A percentile compares a stretch with the other conserved stretches of the same genome.
Conservation (phyloP, 2,888 invertebrate genomes). For the Andrena minutula region DNA sequence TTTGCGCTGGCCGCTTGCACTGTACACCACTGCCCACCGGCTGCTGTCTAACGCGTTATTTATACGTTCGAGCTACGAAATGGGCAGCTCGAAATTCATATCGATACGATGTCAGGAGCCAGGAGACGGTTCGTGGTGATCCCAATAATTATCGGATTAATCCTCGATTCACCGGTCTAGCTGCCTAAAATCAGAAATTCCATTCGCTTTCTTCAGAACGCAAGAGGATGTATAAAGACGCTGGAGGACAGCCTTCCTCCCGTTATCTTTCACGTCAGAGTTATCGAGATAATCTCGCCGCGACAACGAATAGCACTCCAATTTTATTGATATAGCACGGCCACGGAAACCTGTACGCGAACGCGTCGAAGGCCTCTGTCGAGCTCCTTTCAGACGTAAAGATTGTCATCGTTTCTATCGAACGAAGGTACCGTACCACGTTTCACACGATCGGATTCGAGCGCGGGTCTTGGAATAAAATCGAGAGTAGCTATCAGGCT, state of each 20-base stretch:
- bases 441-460: neutral
- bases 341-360: slow-evolving; percentile 6
- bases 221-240: slow-evolving; percentile 20
- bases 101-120: slow-evolving; percentile 24
- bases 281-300: slow-evolving; percentile 74
- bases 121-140: no score
- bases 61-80: slow-evolving; percentile 43
- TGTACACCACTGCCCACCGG: slow-evolving; percentile 18
- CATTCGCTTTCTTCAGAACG: slow-evolving; percentile 6
- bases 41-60: slow-evolving; percentile 52
- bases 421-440: neutral
- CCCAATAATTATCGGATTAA: neutral
- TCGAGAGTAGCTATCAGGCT: neutral
- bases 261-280: slow-evolving; percentile 72
- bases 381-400: neutral
- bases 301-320: slow-evolving; percentile 78
- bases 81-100: slow-evolving; percentile 32
- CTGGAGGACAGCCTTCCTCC: slow-evolving; percentile 22
- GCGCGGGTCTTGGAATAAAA: neutral
- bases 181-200: neutral
- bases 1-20: slow-evolving; percentile 36
- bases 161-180: neutral
- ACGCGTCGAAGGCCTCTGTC: neutral
- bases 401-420: slow-evolving; percentile 10
- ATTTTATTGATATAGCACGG: slow-evolving; percentile 70